Evolutionary conservation across 2,113 vertebrate genomes (phyloP).

Genomic region (Brachypodius melanocephalos): DNA sequence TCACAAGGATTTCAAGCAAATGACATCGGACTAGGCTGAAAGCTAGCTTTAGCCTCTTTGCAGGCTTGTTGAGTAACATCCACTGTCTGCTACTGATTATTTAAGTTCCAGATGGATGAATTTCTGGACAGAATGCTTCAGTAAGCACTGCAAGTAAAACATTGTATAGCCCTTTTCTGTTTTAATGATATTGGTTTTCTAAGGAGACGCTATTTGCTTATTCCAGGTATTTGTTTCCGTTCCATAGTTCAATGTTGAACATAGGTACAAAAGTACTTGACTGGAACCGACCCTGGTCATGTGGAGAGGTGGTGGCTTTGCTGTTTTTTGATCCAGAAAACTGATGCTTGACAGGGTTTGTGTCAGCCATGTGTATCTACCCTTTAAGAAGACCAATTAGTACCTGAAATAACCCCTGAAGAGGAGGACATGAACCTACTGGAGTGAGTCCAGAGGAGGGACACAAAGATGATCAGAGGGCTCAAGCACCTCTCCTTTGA

Average conservation of each 20-base stretch:
- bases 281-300: not conserved
- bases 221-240: not conserved
- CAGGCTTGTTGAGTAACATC: not conserved
- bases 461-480: not conserved
- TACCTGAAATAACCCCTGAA: not conserved
- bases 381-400: not conserved
- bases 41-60: not conserved
- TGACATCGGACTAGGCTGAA: not conserved
- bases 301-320: not conserved
- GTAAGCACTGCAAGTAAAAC: not conserved
- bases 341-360: not conserved
- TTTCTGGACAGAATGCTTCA: not conserved
- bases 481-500: not conserved
- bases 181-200: not conserved
- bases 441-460: not conserved
- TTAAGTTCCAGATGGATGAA: not conserved
- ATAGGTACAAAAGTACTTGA: not conserved
- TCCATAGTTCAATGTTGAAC: not conserved
- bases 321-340: not conserved
- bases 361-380: accelerated
- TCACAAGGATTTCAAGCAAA: not conserved
- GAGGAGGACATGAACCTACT: not conserved
- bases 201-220: not conserved
- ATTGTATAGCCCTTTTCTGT: not conserved
- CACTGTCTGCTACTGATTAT: not conserved